phyloP scores from a whole-genome alignment of 1,140 invertebrate species.

The Paracyclopina nana region DNA sequence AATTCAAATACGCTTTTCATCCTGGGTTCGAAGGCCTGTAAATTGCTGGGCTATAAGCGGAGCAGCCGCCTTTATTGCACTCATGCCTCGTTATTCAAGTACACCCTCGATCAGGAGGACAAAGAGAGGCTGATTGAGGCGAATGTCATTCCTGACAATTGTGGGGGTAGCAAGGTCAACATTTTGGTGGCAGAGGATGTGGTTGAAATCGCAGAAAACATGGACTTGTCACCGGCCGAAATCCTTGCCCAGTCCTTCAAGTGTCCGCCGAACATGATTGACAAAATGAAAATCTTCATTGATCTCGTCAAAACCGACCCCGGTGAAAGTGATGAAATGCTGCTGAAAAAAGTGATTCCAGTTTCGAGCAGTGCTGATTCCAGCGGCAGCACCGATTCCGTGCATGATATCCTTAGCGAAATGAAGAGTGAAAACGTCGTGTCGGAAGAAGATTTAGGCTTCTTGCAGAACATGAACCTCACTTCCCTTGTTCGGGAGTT shows the following conservation, averaged over 20 bases:
- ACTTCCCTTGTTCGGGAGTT: conserved; percentile 8
- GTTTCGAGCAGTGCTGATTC: background rate
- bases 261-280: conserved; percentile 45
- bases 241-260: conserved; percentile 48
- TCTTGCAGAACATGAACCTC: conserved; percentile 16
- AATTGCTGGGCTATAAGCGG: conserved; percentile 48
- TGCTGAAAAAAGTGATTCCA: background rate
- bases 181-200: conserved; percentile 61
- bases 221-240: conserved; percentile 43
- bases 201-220: conserved; percentile 43
- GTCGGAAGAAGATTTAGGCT: conserved; percentile 7
- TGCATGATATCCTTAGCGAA: background rate
- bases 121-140: conserved; percentile 58
- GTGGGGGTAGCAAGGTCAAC: conserved; percentile 56
- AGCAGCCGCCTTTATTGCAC: conserved; percentile 51
- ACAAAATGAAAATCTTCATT: conserved; percentile 35
- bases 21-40: conserved; percentile 44
- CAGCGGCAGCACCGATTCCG: background rate
- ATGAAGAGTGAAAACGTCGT: background rate
- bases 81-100: conserved; percentile 36
- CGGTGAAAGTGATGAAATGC: background rate
- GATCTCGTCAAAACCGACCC: conserved; percentile 11
- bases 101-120: conserved; percentile 55
- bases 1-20: conserved; percentile 47
- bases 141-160: conserved; percentile 47